Evolutionary conservation across 2,113 vertebrate species (phyloP).

Genomic region (Empidonax traillii): DNA sequence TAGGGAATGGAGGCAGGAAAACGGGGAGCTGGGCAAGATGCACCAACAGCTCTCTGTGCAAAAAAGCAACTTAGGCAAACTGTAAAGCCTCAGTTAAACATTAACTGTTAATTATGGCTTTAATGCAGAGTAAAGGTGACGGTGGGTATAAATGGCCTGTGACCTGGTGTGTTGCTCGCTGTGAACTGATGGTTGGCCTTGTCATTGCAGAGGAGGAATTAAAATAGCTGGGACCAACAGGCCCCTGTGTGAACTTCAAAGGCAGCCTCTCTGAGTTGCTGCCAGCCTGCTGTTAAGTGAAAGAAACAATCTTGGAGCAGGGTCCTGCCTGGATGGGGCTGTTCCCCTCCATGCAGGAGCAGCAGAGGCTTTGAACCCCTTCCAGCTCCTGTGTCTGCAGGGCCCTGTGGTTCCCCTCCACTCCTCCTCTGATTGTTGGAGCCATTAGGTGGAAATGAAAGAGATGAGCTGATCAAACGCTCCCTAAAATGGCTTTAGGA

Average conservation of each 20-base stretch:
- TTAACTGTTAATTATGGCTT: neutral
- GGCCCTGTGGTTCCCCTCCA: neutral
- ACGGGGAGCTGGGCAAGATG: neutral
- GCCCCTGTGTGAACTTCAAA: neutral
- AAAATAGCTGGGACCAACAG: neutral
- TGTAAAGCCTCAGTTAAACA: neutral
- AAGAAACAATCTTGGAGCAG: neutral
- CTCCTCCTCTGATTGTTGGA: neutral
- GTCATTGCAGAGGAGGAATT: neutral
- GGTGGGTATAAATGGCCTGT: neutral
- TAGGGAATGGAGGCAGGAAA: neutral
- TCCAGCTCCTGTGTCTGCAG: neutral
- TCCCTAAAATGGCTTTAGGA: constrained; percentile 32
- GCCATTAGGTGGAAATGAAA: constrained; percentile 36
- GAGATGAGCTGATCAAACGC: constrained; percentile 30
- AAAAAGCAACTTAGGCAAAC: neutral
- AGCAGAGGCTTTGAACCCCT: neutral
- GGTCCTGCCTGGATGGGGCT: neutral
- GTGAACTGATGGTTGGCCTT: neutral
- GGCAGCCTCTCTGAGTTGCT: neutral
- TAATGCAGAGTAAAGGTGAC: neutral
- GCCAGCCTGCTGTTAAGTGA: neutral
- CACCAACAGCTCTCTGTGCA: neutral
- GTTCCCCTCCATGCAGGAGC: neutral
- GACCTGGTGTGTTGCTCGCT: neutral